Percentiles rank a stretch among this genome's conserved stretches.
Conservation (phyloP, 2,113 vertebrate species). For the Anas platyrhynchos region DNA sequence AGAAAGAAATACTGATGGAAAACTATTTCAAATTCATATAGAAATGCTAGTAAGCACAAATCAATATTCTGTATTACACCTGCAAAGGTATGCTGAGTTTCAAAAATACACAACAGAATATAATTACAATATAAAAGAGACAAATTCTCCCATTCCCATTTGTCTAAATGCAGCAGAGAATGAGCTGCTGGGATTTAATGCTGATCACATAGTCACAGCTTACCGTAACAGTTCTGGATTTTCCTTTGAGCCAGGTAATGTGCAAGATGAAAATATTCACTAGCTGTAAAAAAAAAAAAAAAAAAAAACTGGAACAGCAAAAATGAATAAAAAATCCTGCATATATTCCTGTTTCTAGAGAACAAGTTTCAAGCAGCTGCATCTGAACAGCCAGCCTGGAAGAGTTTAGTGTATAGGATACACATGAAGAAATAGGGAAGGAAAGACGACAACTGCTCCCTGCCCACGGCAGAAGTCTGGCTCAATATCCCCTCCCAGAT, state of each 20-base stretch:
- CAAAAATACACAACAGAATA: background rate
- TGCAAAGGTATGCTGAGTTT: background rate
- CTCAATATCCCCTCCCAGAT: background rate
- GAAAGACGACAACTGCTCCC: rapidly evolving
- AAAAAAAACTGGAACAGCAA: background rate
- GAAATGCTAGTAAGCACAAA: background rate
- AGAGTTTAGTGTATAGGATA: background rate
- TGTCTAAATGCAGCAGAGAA: background rate
- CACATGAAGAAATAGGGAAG: background rate
- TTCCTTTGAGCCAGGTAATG: background rate
- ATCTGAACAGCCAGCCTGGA: background rate
- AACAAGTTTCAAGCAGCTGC: background rate
- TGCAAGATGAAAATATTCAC: background rate
- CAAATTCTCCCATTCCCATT: background rate
- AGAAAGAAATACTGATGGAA: background rate
- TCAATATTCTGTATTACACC: background rate
- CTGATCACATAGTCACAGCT: background rate
- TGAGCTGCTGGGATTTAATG: background rate
- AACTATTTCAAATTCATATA: background rate
- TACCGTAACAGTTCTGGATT: background rate
- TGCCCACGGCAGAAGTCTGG: background rate
- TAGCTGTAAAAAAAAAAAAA: background rate
- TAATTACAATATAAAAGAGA: background rate
- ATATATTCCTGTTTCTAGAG: background rate
- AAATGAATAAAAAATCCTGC: background rate